Base-by-base conservation (phyloP, 2,113 vertebrate species). In the Scomber colias region DNA sequence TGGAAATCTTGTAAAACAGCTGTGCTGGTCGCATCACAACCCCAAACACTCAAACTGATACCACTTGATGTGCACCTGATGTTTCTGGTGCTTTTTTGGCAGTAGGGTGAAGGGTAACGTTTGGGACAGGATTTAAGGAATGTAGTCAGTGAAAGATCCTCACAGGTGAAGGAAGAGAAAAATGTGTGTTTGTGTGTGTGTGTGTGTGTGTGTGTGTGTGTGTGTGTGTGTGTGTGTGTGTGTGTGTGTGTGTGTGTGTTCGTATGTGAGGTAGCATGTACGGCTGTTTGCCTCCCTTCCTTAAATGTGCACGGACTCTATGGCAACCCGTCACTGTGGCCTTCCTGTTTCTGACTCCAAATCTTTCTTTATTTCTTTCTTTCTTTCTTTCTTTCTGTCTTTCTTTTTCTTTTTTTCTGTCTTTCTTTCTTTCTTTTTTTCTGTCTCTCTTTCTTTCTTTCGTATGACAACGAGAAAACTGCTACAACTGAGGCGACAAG, bases 261-360 rank as follows among this genome's bases (percentile, higher is more conserved):
- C 9, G 35, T 40, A 8, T 2, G 8, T 40, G 35, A 40, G 64
- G 45, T 70, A 64, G 84, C 80, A 77, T 83, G 89, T 79, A 54
- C 27, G 92, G 53, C 77, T 68, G 74, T 89, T 84, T 71, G 89
- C 85, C 81, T 87, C 83, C 84, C 70, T 86, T 87, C 86, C 83
- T 86, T 80, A 73, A 66, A 78, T 82, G 89, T 90, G 82, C 89
- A 89, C 87, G 82, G 63, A 92, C 87, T 90, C 87, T 92, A 90
- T 92, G 90, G 90, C 90, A 93, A 92, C 87, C 84, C 68, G 75
- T 88, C 90, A 93, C 92, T 86, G 94, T 94, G 93, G 94, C 94
- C 95, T 95, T 95, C 91, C 93, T 92, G 86, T 90, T 92, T 91
- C 84, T 59, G 70, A 92, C 75, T 89, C 84, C 72, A 80, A 74